Base-by-base conservation (phyloP, 2,888 invertebrate species). In the Cephus spinipes region DNA sequence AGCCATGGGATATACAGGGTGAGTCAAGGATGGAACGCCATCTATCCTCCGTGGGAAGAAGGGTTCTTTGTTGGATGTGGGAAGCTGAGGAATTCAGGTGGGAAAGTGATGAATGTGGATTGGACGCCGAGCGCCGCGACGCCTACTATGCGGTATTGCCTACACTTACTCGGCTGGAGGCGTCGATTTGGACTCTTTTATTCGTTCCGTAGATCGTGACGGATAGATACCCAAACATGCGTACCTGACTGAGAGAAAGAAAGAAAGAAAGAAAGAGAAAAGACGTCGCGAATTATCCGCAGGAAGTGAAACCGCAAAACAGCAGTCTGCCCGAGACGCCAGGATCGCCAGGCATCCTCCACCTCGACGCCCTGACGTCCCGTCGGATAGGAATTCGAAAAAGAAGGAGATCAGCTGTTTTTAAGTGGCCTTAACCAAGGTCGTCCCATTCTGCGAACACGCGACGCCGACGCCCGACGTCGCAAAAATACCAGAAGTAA, bases 71-170 rank as follows among this genome's bases (percentile, higher is more conserved):
- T 40, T 4, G 15, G 1, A 15, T 55, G 40, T 55, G 40, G 23
- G 40, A 55, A 55, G 74, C 31, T 68, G 23, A 31, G 78, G 55
- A 79, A 78, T 79, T 77, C 83, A 81, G 82, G 85, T 85, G 83
- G 80, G 80, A 84, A 85, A 84, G 85, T 85, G 84, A 84, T 81
- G 84, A 81, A 84, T 82, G 81, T 81, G 84, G 23, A 55, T 55
- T 55, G 23, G 40, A 55, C 23, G 40, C 23, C 0, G 15, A 23
- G 40, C 30, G 33, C 9, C 69, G 69, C 73, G 75, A 73, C 69
- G 30, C 71, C 32, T 35, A 76, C 23, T 9, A 9, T 23, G 9
- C 6, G 15, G 1, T 55, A 23, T 55, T 15, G 40, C 4, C 40
- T 40, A 6, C 23, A 6, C 40, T 9, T 9, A 23, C 0, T 55